A percentile compares a stretch with the other conserved stretches of the same genome.
These are phyloP conservation scores for Zelleria hepariella DNA, from an alignment of 2,888 invertebrate species.

Conservation along the genomic window DNA sequence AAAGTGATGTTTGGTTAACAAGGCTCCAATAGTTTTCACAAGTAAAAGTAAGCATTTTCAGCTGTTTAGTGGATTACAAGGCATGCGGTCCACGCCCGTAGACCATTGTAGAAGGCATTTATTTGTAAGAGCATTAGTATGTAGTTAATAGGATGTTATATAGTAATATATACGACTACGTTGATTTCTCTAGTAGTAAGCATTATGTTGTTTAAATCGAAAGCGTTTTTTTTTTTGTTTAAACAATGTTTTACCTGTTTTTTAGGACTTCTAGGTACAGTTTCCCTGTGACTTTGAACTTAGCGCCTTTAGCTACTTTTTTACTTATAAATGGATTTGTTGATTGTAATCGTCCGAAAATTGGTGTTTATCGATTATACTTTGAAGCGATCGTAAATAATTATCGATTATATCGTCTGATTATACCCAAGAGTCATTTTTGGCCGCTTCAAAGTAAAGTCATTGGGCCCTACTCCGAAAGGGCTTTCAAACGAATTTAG, in stretches of 20 bases:
- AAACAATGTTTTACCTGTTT: slow-evolving; percentile 22
- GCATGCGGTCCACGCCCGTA: slow-evolving; percentile 20
- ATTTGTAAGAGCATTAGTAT: slow-evolving; percentile 63
- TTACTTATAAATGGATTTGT: not conserved
- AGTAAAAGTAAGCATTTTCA: slow-evolving; percentile 4
- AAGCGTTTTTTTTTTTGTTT: slow-evolving; percentile 24
- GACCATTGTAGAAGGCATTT: slow-evolving; percentile 62
- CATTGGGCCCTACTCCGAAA: not conserved
- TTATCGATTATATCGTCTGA: not conserved
- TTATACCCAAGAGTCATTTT: not conserved
- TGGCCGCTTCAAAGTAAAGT: not conserved
- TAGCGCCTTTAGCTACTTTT: slow-evolving; percentile 1
- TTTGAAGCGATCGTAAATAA: not conserved
- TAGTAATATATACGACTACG: slow-evolving; percentile 61
- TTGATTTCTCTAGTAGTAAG: slow-evolving; percentile 67
- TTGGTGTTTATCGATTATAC: too few species aligned
- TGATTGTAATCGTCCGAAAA: not conserved
- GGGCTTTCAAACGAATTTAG: not conserved
- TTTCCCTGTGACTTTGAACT: slow-evolving; percentile 27
- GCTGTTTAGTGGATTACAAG: slow-evolving; percentile 7
- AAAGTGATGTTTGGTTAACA: not conserved
- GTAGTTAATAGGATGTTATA: slow-evolving; percentile 51
- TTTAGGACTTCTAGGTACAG: slow-evolving; percentile 22
- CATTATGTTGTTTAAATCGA: slow-evolving; percentile 50
- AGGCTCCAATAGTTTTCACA: not conserved